Evolutionary conservation across 2,888 invertebrate species (phyloP), one percentile per base, ranked within the genome.

Genomic region (Athripsodes cinereus): DNA sequence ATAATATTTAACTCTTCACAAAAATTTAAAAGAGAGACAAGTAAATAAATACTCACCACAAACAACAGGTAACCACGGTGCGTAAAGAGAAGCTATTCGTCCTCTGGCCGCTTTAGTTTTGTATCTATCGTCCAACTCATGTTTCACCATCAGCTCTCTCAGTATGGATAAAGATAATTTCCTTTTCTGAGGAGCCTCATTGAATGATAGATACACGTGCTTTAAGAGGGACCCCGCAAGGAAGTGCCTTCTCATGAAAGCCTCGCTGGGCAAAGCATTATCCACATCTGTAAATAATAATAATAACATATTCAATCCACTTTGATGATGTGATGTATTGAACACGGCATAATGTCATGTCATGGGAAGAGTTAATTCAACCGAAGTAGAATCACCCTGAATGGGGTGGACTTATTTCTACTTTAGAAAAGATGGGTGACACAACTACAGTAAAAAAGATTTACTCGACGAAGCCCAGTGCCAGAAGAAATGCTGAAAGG

Each of bases 111-210:
- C 88, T 70, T 88, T 85, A 66, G 85, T 84, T 66, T 88, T 84
- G 71, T 94, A 95, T 59, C 97, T 81, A 71, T 93, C 91, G 72
- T 98, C 97, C 68, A 93, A 81, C 68, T 96, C 91, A 72, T 98
- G 97, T 71, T 98, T 98, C 8, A 93, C 93, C 65, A 98, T 75
- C 62, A 96, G 76, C 71, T 94, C 92, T 60, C 95, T 83, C 20
- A 97, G 76, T 13, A 91, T 87, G 35, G 79, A 76, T 60, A 98
- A 80, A 0, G 95, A 93, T 51, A 85, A 80, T 62, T 88, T 87
- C 1, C 96, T 83, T 64, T 93, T 88, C 62, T 90, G 88, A 0
- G 88, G 83, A 19, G 91, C 84, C 73, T 96, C 94, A 64, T 90
- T 88, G 5, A 98, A 79, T 0, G 96, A 89, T 54, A 86, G 83